phyloP scores from a whole-genome alignment of 1,140 invertebrate genomes.

The Pogonus chalceus region DNA sequence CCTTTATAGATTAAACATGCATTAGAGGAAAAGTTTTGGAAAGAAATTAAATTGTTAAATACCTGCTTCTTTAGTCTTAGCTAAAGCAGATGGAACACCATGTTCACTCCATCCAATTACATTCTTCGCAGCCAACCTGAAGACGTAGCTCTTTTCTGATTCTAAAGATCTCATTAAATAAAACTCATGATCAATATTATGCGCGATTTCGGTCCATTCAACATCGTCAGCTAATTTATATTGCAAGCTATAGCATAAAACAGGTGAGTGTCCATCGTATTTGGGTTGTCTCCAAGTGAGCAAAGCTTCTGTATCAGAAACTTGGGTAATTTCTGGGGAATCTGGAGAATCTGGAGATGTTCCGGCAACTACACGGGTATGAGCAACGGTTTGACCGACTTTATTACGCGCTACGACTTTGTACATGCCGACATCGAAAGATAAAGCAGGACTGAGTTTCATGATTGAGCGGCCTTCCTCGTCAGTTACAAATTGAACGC shows the following conservation, averaged over 20 bases:
- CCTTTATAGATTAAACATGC: constrained; percentile 24
- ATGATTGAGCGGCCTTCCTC: constrained; percentile 69
- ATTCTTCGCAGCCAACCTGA: constrained; percentile 81
- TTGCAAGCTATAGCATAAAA: constrained; percentile 77
- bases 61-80: constrained; percentile 57
- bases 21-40: constrained; percentile 3
- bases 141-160: constrained; percentile 74
- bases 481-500: constrained; percentile 66
- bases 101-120: constrained; percentile 86
- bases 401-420: constrained; percentile 89
- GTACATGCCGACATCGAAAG: constrained; percentile 84
- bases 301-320: constrained; percentile 78
- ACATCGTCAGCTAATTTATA: constrained; percentile 63
- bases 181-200: constrained; percentile 90
- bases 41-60: constrained; percentile 10
- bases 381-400: constrained; percentile 63
- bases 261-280: constrained; percentile 71
- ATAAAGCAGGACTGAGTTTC: constrained; percentile 60
- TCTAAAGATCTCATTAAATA: constrained; percentile 70
- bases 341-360: constrained; percentile 69
- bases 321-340: constrained; percentile 69
- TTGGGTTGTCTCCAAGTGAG: constrained; percentile 82
- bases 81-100: constrained; percentile 58
- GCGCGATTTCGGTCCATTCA: constrained; percentile 77
- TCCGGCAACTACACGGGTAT: constrained; percentile 62